Evolutionary conservation across 1,140 invertebrate genomes (phyloP), one percentile per base, ranked within the genome.

Genomic region (Oncopeltus fasciatus): DNA sequence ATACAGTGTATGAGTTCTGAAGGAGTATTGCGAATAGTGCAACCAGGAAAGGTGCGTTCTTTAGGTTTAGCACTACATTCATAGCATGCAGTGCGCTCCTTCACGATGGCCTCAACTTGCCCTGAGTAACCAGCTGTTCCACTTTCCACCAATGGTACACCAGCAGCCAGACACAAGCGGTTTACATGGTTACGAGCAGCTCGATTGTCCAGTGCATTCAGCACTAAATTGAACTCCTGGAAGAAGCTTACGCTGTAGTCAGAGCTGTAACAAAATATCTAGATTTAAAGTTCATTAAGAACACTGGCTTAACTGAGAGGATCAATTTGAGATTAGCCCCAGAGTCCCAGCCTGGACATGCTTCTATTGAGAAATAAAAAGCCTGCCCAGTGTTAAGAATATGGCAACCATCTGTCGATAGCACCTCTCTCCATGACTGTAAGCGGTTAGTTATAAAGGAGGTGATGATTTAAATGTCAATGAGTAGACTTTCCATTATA

Each of bases 11-110:
- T 96, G 0, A 93, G 90, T 73, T 98, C 95, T 14, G 94, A 97
- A n/a, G 97, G 97, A 4, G 97, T 99, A 71, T 99, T 99, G 53
- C 97, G 80, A 67, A 99, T 99, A 0, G 97, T 99, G 74, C 97
- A 99, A 1, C 93, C 92, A 1, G 97, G 95, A 75, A 87, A 99
- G 12, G 88, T 89, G 74, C 95, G 95, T 70, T 94, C 90, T 49
- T 85, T 79, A 31, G 89, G 83, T 75, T 95, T 94, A 0, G 92
- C 91, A 62, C 86, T 84, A 73, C 96, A 99, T 73, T 99, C 96
- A 71, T 97, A 99, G 75, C 96, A 99, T 70, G 95, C 90, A 8
- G 93, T 96, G 0, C 88, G 61, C 1, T 87, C 88, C 76, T 94
- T 90, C 67, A 87, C 87, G 61, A 92, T 92, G 0, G 92, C 75